phyloP scores from a whole-genome alignment of 2,113 vertebrate genomes.

The Xenopus tropicalis region UCB_Xtro_10.0 CM004446.2:23981501-23982000 shows the following conservation, averaged over 20 bases:
- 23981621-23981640: slow-evolving; percentile 77
- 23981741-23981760: slow-evolving; percentile 80
- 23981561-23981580: slow-evolving; percentile 78
- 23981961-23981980: slow-evolving; percentile 40
- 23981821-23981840: slow-evolving; percentile 78
- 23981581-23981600: slow-evolving; percentile 74
- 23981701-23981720: slow-evolving; percentile 78
- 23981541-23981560: slow-evolving; percentile 79
- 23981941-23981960: background rate
- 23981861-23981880: slow-evolving; percentile 74
- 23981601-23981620: slow-evolving; percentile 76
- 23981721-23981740: slow-evolving; percentile 79
- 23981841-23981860: slow-evolving; percentile 72
- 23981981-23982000: slow-evolving; percentile 41
- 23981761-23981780: slow-evolving; percentile 72
- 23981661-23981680: slow-evolving; percentile 76
- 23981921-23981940: background rate
- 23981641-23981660: slow-evolving; percentile 71
- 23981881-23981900: slow-evolving; percentile 63
- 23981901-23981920: too few species aligned
- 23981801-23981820: slow-evolving; percentile 78
- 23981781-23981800: slow-evolving; percentile 74
- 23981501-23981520: slow-evolving; percentile 79
- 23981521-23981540: slow-evolving; percentile 78
- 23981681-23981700: slow-evolving; percentile 76